Evolutionary conservation across 2,888 invertebrate species (phyloP).

Genomic region (Pristionchus maxplancki): DNA sequence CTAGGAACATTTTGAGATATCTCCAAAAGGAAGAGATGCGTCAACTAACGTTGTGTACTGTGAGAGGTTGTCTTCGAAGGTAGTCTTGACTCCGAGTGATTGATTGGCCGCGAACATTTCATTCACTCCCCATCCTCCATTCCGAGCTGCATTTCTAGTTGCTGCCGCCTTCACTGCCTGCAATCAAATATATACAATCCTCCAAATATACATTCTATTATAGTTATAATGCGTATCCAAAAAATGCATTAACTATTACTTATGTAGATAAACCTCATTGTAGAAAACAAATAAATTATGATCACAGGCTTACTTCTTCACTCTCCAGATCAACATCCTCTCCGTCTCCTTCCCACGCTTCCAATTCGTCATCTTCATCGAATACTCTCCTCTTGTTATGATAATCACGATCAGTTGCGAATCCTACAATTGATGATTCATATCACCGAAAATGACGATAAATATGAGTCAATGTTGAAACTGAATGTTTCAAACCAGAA

Average conservation of each 20-base stretch:
- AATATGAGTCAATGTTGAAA: neutral
- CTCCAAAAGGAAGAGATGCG: neutral
- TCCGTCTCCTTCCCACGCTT: constrained; percentile 60
- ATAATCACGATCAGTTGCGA: constrained; percentile 64
- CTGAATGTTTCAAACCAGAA: neutral
- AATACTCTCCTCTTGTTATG: constrained; percentile 53
- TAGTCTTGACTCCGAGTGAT: constrained; percentile 92
- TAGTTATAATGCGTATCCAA: too few relatives aligned
- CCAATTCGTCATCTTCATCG: constrained; percentile 55
- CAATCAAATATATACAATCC: neutral
- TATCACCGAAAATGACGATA: neutral
- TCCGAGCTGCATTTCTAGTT: neutral
- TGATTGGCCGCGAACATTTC: constrained; percentile 97
- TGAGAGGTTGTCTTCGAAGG: constrained; percentile 91
- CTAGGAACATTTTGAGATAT: neutral
- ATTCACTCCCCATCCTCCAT: constrained; percentile 92
- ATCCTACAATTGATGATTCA: constrained; percentile 52
- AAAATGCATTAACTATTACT: too few relatives aligned
- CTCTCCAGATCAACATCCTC: constrained; percentile 55
- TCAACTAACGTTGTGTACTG: constrained; percentile 86
- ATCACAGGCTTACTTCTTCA: neutral
- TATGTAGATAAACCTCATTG: too few relatives aligned
- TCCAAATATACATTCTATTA: too few relatives aligned
- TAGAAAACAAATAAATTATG: neutral
- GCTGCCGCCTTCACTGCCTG: neutral